phyloP scores from a whole-genome alignment of 2,888 invertebrate genomes.

The Polietes domitor region DNA sequence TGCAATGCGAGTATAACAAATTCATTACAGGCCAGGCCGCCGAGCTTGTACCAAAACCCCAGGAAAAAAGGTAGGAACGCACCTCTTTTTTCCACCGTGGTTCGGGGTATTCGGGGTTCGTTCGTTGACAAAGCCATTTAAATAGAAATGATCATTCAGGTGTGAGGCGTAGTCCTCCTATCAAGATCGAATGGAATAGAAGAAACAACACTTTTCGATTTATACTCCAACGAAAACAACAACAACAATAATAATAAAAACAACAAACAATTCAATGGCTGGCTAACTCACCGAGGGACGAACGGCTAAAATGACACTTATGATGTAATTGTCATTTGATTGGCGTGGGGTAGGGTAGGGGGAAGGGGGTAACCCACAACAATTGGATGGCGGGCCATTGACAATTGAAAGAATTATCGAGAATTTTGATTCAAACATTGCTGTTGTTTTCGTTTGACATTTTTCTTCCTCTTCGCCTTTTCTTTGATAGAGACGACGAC shows the following conservation, averaged over 20 bases:
- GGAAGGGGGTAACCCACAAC: not conserved
- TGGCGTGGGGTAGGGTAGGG: not conserved
- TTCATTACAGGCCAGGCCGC: conserved; percentile 19
- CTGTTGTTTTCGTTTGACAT: conserved; percentile 25
- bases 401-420: conserved; percentile 51
- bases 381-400: conserved; percentile 4
- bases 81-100: conserved; percentile 65
- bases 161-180: conserved; percentile 67
- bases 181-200: conserved; percentile 67
- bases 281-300: not conserved
- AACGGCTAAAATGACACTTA: conserved; percentile 38
- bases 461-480: not conserved
- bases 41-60: too few species aligned
- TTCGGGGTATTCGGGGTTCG: conserved; percentile 20
- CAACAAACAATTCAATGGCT: not conserved
- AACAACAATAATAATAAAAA: too few species aligned
- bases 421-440: conserved; percentile 46
- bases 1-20: conserved; percentile 3
- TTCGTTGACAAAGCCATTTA: conserved; percentile 77
- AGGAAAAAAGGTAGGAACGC: conserved; percentile 64
- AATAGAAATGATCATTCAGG: conserved; percentile 77
- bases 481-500: too few species aligned
- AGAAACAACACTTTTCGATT: conserved; percentile 36
- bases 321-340: conserved; percentile 63
- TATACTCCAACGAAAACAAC: not conserved